Base-by-base conservation (phyloP, 2,797 vertebrate species). In the Synaphobranchus kaupii region DNA sequence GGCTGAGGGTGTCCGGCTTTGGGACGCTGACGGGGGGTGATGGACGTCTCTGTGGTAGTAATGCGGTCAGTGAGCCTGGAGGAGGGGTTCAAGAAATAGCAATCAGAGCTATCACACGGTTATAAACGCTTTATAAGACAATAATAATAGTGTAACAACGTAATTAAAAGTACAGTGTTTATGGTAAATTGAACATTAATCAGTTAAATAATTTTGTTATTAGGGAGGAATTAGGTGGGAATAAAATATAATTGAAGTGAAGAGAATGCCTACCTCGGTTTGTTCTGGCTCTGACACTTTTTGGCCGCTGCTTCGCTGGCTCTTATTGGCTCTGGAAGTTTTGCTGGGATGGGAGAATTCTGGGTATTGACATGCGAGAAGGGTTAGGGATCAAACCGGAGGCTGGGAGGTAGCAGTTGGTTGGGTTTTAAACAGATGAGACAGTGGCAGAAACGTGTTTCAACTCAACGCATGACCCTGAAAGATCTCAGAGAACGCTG, bases 251-350 rank as follows among this genome's bases (percentile, higher is more conserved):
- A 86, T 83, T 78, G 10, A 83, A 50, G 10, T 34, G 6, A 9
- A 71, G n/a, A 63, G 22, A 83, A 12, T 25, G 58, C 89, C 94
- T 93, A 98, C 98, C 98, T 98, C 94, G 98, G 94, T 91, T 99
- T 99, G 48, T 96, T 94, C 87, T 99, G 98, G 92, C 94, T 98
- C 91, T 96, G 85, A 56, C 71, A 96, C 96, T 99, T 99, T 92
- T 98, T 98, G 78, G 98, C 98, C n/a, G 98, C 98, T 91, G 98
- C 98, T 92, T 99, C 99, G 25, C 98, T 99, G 0, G 98, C 98
- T 97, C 97, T 97, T 90, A 99, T 93, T 28, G 99, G 98, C 90
- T 99, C 99, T 58, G 98, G 98, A 92, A 99, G 98, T 92, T 98
- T 98, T 71, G 96, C 87, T 58, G 98, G 99, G 92, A 99, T 97